Evolutionary conservation across 2,113 vertebrate genomes (phyloP).

Genomic region (Bolborhynchus lineola): DNA sequence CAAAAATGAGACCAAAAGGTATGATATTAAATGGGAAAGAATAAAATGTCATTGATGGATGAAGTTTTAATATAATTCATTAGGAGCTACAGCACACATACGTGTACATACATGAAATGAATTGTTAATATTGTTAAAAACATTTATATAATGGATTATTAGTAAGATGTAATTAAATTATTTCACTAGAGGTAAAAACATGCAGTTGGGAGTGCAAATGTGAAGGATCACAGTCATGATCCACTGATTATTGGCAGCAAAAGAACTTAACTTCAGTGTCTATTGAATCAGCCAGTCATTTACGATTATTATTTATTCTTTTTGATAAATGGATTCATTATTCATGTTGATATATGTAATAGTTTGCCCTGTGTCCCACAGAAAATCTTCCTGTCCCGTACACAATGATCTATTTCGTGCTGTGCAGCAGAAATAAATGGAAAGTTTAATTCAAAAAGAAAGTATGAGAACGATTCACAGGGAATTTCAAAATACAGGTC

Average conservation of each 20-base stretch:
- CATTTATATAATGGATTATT: background rate
- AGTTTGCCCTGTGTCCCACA: background rate
- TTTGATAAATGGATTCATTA: slow-evolving; percentile 15
- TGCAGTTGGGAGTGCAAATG: background rate
- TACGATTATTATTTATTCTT: slow-evolving; percentile 46
- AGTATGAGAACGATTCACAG: background rate
- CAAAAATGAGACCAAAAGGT: background rate
- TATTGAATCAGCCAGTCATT: slow-evolving; percentile 13
- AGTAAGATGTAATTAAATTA: background rate
- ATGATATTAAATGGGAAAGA: background rate
- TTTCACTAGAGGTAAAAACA: background rate
- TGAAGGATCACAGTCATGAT: background rate
- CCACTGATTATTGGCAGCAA: background rate
- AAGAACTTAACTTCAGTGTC: background rate
- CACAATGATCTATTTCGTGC: background rate
- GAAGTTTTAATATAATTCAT: background rate
- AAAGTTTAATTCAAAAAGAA: background rate
- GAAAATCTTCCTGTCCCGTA: background rate
- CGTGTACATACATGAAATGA: background rate
- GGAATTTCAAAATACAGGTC: background rate
- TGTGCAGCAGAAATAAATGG: background rate
- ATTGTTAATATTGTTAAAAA: background rate
- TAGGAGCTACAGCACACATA: background rate
- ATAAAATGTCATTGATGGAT: background rate
- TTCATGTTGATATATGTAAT: background rate